Evolutionary conservation across 2,113 vertebrate genomes (phyloP).

Genomic region (Sarotherodon lohbergeri): DNA sequence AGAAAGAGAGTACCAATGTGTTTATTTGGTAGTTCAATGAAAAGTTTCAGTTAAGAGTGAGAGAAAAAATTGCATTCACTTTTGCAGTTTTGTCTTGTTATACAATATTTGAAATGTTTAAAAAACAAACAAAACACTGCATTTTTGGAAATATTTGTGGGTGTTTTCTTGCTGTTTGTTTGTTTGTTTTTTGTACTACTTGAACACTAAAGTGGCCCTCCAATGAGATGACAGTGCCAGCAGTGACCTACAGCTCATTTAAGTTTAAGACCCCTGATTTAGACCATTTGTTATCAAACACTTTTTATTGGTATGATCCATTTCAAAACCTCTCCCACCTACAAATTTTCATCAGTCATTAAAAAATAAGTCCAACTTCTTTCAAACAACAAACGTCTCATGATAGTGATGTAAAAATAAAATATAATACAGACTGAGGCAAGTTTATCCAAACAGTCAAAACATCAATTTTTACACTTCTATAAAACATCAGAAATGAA

Average conservation of each 20-base stretch:
- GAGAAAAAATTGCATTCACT: background rate
- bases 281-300: background rate
- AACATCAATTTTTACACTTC: accelerated
- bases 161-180: background rate
- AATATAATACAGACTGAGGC: background rate
- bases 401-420: background rate
- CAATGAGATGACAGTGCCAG: background rate
- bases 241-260: background rate
- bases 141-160: background rate
- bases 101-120: background rate
- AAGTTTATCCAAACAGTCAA: background rate
- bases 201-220: background rate
- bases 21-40: background rate
- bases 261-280: background rate
- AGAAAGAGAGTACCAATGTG: background rate
- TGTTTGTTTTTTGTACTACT: background rate
- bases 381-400: accelerated
- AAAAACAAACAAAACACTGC: background rate
- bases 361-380: background rate
- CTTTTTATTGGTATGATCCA: background rate
- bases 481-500: background rate
- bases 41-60: background rate
- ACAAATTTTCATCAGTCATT: background rate
- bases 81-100: background rate
- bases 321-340: background rate